phyloP scores from a whole-genome alignment of 2,888 invertebrate species.

The Prenolepis imparis region DNA sequence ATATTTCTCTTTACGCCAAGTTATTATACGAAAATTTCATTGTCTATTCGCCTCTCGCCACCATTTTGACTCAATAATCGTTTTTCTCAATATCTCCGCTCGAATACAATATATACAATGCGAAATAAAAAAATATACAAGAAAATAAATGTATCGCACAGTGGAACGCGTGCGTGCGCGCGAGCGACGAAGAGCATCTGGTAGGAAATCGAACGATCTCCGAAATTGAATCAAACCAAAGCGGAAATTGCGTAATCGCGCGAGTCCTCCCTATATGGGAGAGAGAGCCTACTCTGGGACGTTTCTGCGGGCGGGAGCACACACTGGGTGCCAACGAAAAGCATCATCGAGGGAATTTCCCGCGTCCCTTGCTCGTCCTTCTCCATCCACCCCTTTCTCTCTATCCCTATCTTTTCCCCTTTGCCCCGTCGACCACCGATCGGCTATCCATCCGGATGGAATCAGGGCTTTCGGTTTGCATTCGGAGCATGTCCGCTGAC shows the following conservation, averaged over 20 bases:
- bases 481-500: constrained; percentile 77
- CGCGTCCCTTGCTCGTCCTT: constrained; percentile 38
- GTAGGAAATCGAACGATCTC: constrained; percentile 77
- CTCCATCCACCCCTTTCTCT: not conserved
- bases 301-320: constrained; percentile 63
- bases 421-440: constrained; percentile 23
- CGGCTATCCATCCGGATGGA: constrained; percentile 63
- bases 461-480: constrained; percentile 75
- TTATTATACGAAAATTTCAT: not conserved
- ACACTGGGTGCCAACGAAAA: constrained; percentile 63
- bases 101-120: not conserved
- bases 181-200: constrained; percentile 14
- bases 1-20: not conserved
- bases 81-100: constrained; percentile 7
- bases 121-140: constrained; percentile 38
- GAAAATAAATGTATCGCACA: not conserved
- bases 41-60: not conserved
- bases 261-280: constrained; percentile 59
- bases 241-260: constrained; percentile 81
- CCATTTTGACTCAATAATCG: constrained; percentile 18
- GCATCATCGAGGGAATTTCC: constrained; percentile 68
- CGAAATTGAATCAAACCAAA: constrained; percentile 81
- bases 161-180: not conserved
- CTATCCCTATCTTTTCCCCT: constrained; percentile 24
- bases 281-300: constrained; percentile 56